phyloP scores from a whole-genome alignment of 2,888 invertebrate species.

The Rhagium mordax region DNA sequence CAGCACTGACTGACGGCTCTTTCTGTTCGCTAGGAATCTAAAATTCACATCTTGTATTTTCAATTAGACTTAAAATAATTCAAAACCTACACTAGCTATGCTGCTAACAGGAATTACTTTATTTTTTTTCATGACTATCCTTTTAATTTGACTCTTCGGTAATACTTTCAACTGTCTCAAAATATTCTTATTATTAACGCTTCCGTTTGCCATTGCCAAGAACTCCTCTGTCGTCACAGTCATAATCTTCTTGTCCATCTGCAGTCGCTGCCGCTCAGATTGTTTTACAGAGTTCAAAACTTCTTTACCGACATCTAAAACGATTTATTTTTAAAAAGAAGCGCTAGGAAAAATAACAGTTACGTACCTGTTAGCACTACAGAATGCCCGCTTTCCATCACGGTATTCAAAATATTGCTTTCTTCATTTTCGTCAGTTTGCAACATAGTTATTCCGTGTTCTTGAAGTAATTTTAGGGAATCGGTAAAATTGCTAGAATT shows the following conservation, averaged over 20 bases:
- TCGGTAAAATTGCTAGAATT: constrained; percentile 60
- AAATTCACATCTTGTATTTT: too few species aligned
- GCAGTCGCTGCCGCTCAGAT: constrained; percentile 60
- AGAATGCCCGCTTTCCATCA: constrained; percentile 89
- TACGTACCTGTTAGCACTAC: constrained; percentile 83
- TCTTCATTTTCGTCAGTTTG: constrained; percentile 77
- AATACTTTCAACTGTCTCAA: constrained; percentile 59
- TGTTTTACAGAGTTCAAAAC: constrained; percentile 76
- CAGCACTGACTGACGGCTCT: constrained; percentile 10
- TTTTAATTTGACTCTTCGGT: constrained; percentile 57
- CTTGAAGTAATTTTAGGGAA: constrained; percentile 81
- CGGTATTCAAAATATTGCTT: constrained; percentile 81
- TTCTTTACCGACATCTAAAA: constrained; percentile 82
- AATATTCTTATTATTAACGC: constrained; percentile 46
- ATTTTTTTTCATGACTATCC: constrained; percentile 67
- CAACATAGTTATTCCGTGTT: constrained; percentile 90
- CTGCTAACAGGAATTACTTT: constrained; percentile 60
- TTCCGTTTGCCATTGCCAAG: constrained; percentile 63
- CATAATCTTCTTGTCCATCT: constrained; percentile 71
- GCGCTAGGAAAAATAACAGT: not conserved
- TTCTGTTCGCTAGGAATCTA: constrained; percentile 28
- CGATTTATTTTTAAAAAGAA: not conserved
- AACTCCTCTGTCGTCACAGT: constrained; percentile 73
- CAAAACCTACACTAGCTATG: constrained; percentile 29
- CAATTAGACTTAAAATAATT: too few species aligned